Evolutionary conservation across 2,888 invertebrate species (phyloP), one percentile per base, ranked within the genome.

Genomic region (Drosophila melanocephala): DNA sequence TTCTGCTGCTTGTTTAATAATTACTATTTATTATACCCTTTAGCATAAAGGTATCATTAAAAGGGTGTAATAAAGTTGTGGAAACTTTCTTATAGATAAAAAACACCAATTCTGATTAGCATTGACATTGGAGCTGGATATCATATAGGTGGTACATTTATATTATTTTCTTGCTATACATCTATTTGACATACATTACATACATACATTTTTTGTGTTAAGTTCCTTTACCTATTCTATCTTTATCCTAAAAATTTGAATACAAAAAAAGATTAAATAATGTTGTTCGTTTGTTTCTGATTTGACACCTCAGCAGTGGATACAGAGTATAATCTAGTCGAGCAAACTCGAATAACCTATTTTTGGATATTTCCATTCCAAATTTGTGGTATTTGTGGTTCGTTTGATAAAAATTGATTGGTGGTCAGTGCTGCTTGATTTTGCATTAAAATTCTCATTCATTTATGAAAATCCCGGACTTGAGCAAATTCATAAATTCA

Each of bases 371-470:
- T 61, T 58, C n/a, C 42, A 57, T 39, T 58, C 9, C 32, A 14
- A 60, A 35, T 62, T 47, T 28, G 12, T 14, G 22, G 26, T 5
- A 7, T 52, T 67, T 52, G 19, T 14, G 14, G 47, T 5, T 9
- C 26, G 19, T 62, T 53, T 35, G 26, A 35, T 3, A n/a, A 1
- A 39, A 53, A 61, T 53, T 73, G 39, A 67, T 73, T 59, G 37
- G 33, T 35, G 22, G 35, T 62, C 3, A 58, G 3, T 32, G 16
- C 22, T 22, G 22, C 57, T 52, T 5, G 32, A 42, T 53, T 57
- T 42, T 60, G 30, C 44, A 65, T 47, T 32, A 19, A 28, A 53
- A 37, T 47, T 56, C 12, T 30, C n/a, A 28, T 44, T 55, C 22
- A 42, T 35, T 55, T 35, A 60, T 60, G 33, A 42, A 57, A 39